Percentiles rank a stretch among this genome's conserved stretches.
These are phyloP conservation scores for Acrossocheilus fasciatus DNA, from an alignment of 2,797 vertebrate species.

Conservation along the genomic window DNA sequence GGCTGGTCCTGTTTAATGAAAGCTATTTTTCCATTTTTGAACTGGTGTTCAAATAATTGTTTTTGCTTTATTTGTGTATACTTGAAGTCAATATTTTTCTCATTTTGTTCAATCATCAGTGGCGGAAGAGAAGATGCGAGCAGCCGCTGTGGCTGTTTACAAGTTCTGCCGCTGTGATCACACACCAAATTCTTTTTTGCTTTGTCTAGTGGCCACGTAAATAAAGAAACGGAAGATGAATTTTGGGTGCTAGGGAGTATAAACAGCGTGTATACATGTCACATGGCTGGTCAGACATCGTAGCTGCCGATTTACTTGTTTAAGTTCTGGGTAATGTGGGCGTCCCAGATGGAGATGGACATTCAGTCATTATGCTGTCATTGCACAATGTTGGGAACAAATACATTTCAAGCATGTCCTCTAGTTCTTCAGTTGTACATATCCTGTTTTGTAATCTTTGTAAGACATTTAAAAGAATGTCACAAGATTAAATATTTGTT, in stretches of 20 bases:
- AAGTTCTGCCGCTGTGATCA: constrained; percentile 74
- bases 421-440: constrained; percentile 81
- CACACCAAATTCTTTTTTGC: constrained; percentile 74
- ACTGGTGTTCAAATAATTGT: constrained; percentile 56
- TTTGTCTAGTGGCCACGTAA: constrained; percentile 79
- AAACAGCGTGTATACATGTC: constrained; percentile 65
- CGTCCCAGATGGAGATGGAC: constrained; percentile 57
- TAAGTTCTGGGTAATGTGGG: constrained; percentile 59
- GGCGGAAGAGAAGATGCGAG: constrained; percentile 53
- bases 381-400: constrained; percentile 79
- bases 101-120: constrained; percentile 55
- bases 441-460: constrained; percentile 83
- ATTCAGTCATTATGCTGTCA: constrained; percentile 77
- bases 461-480: constrained; percentile 74
- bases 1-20: constrained; percentile 84
- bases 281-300: constrained; percentile 56
- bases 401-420: constrained; percentile 82
- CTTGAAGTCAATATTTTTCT: constrained; percentile 67
- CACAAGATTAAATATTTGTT: constrained; percentile 60
- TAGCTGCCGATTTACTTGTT: constrained; percentile 62
- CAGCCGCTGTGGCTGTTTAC: constrained; percentile 72
- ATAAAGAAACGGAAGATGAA: constrained; percentile 60
- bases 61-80: constrained; percentile 59
- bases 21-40: constrained; percentile 77
- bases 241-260: constrained; percentile 66